A percentile compares a stretch with the other conserved stretches of the same genome.
These are phyloP conservation scores for Heliothis peltigera DNA, from an alignment of 2,888 invertebrate species.

Conservation along the genomic window DNA sequence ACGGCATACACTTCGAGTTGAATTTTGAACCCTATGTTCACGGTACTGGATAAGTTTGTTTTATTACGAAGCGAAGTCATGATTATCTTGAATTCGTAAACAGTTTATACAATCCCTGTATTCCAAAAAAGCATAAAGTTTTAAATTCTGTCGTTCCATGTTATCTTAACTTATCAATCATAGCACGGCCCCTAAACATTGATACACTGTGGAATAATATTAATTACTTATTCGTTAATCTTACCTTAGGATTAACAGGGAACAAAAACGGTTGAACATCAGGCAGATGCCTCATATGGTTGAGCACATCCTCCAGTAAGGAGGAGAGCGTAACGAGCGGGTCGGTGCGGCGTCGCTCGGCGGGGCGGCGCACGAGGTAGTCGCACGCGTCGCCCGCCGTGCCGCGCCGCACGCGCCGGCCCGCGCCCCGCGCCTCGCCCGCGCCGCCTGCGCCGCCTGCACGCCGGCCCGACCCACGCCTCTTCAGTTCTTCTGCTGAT, in stretches of 20 bases:
- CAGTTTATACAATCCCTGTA: too few species aligned
- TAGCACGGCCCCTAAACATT: too few species aligned
- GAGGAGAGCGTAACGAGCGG: slow-evolving; percentile 98
- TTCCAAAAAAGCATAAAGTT: too few species aligned
- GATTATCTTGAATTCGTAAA: too few species aligned
- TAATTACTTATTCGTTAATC: too few species aligned
- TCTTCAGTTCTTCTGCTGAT: slow-evolving; percentile 96
- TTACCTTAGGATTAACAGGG: slow-evolving; percentile 97
- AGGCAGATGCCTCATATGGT: slow-evolving; percentile 97
- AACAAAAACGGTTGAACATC: slow-evolving; percentile 98
- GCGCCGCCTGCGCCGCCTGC: slow-evolving; percentile 74
- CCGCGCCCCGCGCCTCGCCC: slow-evolving; percentile 81
- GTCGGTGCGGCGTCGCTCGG: slow-evolving; percentile 97
- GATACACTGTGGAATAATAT: too few species aligned
- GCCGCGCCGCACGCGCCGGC: slow-evolving; percentile 76
- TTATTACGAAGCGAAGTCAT: too few species aligned
- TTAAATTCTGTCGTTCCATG: too few species aligned
- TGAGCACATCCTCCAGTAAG: slow-evolving; percentile 96
- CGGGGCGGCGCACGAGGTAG: slow-evolving; percentile 95
- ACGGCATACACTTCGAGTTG: too few species aligned
- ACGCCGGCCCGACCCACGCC: slow-evolving; percentile 94
- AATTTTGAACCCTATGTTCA: too few species aligned
- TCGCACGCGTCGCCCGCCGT: slow-evolving; percentile 90
- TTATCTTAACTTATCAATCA: too few species aligned
- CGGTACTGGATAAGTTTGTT: too few species aligned